Evolutionary conservation across 2,113 vertebrate genomes (phyloP), one percentile per base, ranked within the genome.

Genomic region (Psammodynastes pulverulentus): DNA sequence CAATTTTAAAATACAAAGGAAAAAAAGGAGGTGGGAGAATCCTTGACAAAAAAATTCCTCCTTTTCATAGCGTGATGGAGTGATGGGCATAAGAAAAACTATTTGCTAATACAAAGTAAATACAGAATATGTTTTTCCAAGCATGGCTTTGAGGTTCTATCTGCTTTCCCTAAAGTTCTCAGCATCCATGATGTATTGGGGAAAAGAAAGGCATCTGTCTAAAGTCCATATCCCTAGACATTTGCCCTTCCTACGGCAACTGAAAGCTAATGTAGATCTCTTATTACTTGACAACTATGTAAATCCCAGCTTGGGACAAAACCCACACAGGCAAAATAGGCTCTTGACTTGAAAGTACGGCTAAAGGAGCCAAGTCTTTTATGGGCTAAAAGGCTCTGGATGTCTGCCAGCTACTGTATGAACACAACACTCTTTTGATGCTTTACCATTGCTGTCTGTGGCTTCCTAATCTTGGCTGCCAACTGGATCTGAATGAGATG

Each of bases 21-120:
- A 21, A 29, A 62, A 62, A 1, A 1, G 0, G 1, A 7, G 1
- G 3, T 0, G 13, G 15, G 5, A 1, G 29, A 79, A 79, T 79
- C 67, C 67, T 79, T 39, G 6, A 39, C 34, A 79, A 17, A 72
- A 62, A n/a, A 67, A 13, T 0, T 19, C 17, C 3, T 43, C 72
- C 17, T 79, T 79, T 79, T 43, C 19, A 43, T 79, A 43, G 17
- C 6, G 7, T 43, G 34, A 43, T 39, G 67, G 17, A 19, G 67
- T 79, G 34, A 79, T 79, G 72, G 34, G 72, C 72, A 43, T 79
- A 39, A 54, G 87, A 12, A 53, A 88, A 79, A 79, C 34, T 39
- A 1, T 79, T 87, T 87, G 29, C 86, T 53, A 87, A 87, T 53
- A n/a, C 15, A 24, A 45, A 29, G 24, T 58, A 89, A 56, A 89